Percentiles rank a stretch among this genome's conserved stretches.
phyloP scores from a whole-genome alignment of 2,797 vertebrate species.

The Helostoma temminkii region DNA sequence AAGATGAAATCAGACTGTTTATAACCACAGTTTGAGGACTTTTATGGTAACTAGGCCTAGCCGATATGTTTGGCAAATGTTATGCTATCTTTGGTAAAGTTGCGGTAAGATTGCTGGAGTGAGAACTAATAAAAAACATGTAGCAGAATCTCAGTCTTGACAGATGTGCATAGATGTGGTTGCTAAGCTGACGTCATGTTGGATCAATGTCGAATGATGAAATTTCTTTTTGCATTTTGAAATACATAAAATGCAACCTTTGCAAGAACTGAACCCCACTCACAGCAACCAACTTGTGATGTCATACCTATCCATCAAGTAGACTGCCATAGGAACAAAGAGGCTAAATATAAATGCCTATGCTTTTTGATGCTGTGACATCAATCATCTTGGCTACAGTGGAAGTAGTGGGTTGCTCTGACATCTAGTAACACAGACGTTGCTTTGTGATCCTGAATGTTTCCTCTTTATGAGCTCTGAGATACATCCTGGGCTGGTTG shows the following conservation, averaged over 20 bases:
- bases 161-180: neutral
- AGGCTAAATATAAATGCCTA: conserved; percentile 12
- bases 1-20: too few species aligned
- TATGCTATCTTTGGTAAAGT: too few species aligned
- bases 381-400: conserved; percentile 49
- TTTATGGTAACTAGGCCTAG: too few species aligned
- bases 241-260: neutral
- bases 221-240: conserved; percentile 2
- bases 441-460: conserved; percentile 72
- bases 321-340: conserved; percentile 26
- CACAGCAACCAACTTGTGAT: conserved; percentile 20
- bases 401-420: conserved; percentile 66
- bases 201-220: conserved; percentile 6
- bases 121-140: too few species aligned
- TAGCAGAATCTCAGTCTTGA: neutral
- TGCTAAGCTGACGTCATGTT: neutral
- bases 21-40: too few species aligned
- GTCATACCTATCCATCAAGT: conserved; percentile 41
- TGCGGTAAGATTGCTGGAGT: too few species aligned
- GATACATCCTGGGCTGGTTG: conserved; percentile 60
- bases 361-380: conserved; percentile 33
- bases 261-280: neutral
- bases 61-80: too few species aligned
- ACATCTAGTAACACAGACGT: conserved; percentile 68
- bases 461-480: conserved; percentile 67